Conservation (phyloP, 2,113 vertebrate genomes). For the Austrofundulus limnaeus region DNA sequence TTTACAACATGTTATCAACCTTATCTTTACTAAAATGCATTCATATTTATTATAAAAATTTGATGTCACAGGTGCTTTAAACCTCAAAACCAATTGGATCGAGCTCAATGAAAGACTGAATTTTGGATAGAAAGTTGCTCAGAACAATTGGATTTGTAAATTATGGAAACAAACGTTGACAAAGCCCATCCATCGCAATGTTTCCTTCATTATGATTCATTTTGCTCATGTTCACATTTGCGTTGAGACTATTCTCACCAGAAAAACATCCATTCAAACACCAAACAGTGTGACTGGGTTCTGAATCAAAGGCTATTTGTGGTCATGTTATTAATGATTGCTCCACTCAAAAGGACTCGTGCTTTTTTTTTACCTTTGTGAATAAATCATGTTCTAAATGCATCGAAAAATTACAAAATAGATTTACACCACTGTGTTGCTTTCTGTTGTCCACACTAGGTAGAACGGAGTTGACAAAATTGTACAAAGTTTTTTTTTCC, state of each 20-base stretch:
- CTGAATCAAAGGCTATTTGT: neutral
- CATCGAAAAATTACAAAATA: neutral
- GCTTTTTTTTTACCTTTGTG: neutral
- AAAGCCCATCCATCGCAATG: neutral
- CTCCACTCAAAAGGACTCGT: neutral
- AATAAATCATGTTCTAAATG: neutral
- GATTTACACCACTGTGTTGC: no score
- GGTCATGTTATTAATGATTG: neutral
- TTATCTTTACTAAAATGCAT: no score
- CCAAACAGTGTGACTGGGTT: neutral
- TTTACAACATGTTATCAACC: no score
- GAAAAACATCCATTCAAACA: neutral
- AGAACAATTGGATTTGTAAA: neutral
- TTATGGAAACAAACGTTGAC: conserved; percentile 1
- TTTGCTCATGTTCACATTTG: neutral
- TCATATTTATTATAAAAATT: no score
- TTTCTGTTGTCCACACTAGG: no score
- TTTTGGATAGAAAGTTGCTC: neutral
- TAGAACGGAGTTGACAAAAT: no score
- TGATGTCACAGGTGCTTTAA: no score
- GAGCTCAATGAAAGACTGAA: neutral
- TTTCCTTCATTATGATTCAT: neutral
- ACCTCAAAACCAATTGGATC: neutral
- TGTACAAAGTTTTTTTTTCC: neutral
- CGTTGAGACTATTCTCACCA: neutral